Base-by-base conservation (phyloP, 30 jellyfish, hydroid and myxozoan species). In the Hydractinia echinata region DNA sequence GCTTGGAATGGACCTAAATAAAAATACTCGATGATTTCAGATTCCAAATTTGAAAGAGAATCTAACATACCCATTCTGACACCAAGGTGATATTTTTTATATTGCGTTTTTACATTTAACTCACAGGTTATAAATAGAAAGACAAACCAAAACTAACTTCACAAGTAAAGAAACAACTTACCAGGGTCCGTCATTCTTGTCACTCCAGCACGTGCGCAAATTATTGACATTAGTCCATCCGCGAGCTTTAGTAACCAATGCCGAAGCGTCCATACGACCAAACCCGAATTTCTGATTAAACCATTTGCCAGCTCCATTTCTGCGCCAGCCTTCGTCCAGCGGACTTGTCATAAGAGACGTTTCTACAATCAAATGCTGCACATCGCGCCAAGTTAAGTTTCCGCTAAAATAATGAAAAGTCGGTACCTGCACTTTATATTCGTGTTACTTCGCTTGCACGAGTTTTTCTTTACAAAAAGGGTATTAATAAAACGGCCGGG, bases 291-390 rank as follows among this genome's bases (percentile, higher is more conserved):
- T 89, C 72, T 90, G 99, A 83, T 94, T 94, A 85, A 89, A 94
- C 99, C 99, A 94, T 82, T 94, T 94, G n/a, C 99, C 99, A 19
- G 97, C 99, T 4, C 99, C 99, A 70, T 94, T 95, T 64, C 99
- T 72, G 53, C 96, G 72, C 99, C 99, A 95, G 48, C 97, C 99
- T 67, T 87, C 96, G 64, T 95, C 99, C 44, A 91, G 76, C 15
- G 99, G 99, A 82, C 97, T 95, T 9, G 97, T 89, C 96, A 95
- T 95, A 11, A 88, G 84, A 21, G 99, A 93, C 2, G 99, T 88
- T 55, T 95, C 99, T 16, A 95, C 99, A 51, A 95, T 95, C 13
- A 95, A 71, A 70, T 95, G 91, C 66, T 95, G 99, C 61, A 95
- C 97, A 69, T 95, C 99, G 8, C 99, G 91, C 99, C 99, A 95